Evolutionary conservation across 2,797 vertebrate species (phyloP).

Genomic region (Iguana delicatissima): DNA sequence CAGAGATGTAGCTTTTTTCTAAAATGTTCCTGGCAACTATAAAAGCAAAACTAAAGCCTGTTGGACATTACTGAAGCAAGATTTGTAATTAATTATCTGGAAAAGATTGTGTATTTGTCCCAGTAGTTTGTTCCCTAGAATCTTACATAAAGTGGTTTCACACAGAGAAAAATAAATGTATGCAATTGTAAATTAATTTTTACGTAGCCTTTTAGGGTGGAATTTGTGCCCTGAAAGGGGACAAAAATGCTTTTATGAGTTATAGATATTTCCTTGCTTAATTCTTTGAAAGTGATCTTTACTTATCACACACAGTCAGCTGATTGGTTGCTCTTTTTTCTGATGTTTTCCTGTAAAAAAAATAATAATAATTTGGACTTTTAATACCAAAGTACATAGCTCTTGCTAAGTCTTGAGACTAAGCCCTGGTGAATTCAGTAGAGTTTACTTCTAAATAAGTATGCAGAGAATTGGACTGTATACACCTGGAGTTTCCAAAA

Average conservation of each 20-base stretch:
- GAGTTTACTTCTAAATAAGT: too few relatives aligned
- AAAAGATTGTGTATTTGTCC: constrained; percentile 37
- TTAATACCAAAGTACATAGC: too few relatives aligned
- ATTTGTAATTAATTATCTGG: constrained; percentile 4
- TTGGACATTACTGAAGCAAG: not conserved
- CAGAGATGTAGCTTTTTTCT: not conserved
- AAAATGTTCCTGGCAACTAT: not conserved
- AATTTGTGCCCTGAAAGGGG: not conserved
- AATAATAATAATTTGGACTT: too few relatives aligned
- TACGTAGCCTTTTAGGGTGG: not conserved
- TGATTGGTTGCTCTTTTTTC: not conserved
- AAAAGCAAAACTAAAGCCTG: not conserved
- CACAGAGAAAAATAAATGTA: not conserved
- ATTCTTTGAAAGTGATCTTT: too few relatives aligned
- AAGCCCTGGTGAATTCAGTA: too few relatives aligned
- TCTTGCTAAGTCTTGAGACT: too few relatives aligned
- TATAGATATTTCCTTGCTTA: not conserved
- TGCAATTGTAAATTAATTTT: not conserved
- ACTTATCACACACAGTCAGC: not conserved
- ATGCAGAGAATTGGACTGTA: too few relatives aligned
- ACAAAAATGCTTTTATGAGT: not conserved
- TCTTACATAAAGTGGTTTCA: constrained; percentile 25
- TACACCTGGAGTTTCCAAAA: too few relatives aligned
- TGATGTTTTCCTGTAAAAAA: too few relatives aligned
- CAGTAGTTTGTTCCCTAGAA: constrained; percentile 16